A percentile compares a stretch with the other conserved stretches of the same genome.
Evolutionary conservation across 2,888 invertebrate genomes (phyloP).

Genomic region (Timema podura): DNA sequence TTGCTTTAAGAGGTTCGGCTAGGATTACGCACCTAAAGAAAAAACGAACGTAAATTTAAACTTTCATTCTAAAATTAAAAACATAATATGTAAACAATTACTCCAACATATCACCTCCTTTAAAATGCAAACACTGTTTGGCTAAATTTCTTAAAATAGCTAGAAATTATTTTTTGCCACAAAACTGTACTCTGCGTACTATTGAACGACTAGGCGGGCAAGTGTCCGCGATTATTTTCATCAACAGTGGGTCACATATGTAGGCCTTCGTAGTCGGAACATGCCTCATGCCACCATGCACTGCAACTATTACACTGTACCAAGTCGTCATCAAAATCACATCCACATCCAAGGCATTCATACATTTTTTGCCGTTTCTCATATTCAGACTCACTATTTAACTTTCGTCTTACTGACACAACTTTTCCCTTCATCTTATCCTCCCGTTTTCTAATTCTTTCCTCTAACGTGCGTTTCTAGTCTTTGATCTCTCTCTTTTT

Average conservation of each 20-base stretch:
- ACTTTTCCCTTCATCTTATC: background rate
- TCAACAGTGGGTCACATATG: background rate
- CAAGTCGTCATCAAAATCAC: slow-evolving; percentile 11
- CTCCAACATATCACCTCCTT: background rate
- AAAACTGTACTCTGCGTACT: background rate
- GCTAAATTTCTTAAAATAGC: background rate
- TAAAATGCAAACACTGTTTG: background rate
- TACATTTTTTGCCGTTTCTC: background rate
- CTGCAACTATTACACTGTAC: slow-evolving; percentile 13
- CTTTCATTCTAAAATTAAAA: background rate
- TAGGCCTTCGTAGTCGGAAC: slow-evolving; percentile 6
- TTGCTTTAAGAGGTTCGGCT: background rate
- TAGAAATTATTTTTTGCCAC: background rate
- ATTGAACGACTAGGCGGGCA: background rate
- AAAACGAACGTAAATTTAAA: background rate
- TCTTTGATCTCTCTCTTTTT: slow-evolving; percentile 4
- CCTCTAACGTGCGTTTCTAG: background rate
- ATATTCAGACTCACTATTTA: background rate
- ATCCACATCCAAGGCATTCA: slow-evolving; percentile 10
- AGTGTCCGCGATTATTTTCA: background rate
- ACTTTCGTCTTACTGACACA: slow-evolving; percentile 1
- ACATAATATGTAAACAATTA: background rate
- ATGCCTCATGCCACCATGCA: slow-evolving; percentile 2
- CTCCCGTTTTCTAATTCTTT: slow-evolving; percentile 1
- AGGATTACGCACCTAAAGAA: background rate